Base-by-base conservation (phyloP, 2,113 vertebrate genomes). In the Toxotes chatareus region DNA sequence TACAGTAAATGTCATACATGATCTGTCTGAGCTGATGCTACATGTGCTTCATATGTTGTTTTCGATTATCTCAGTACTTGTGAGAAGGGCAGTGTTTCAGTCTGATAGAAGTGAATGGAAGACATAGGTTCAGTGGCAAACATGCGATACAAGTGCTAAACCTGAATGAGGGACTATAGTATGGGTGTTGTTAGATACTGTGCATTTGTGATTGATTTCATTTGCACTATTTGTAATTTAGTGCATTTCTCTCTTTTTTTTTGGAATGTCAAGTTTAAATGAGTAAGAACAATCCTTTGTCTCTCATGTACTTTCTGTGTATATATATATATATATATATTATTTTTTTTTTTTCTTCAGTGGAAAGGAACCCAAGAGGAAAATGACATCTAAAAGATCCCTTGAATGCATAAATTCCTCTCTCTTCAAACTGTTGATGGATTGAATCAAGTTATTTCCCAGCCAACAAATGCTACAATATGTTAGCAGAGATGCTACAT, bases 401-500 rank as follows among this genome's bases (percentile, higher is more conserved):
- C 49, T 88, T 85, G 88, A 90, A 90, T 93, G 91, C 91, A 91
- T 94, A 92, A 93, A 86, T 90, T 90, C 89, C 80, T 85, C 88
- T 89, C 80, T 91, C 82, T 84, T 88, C 86, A 62, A 89, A 92
- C 82, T 56, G 73, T 93, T 76, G 83, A 93, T 86, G 86, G 80
- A 89, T 80, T 86, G 81, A 87, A 85, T 93, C 78, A 81, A 88
- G 89, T 92, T 91, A 90, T 91, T 91, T 92, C 91, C 91, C 91
- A 88, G 93, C 94, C 94, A 95, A 95, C 93, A 93, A 94, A 94
- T 95, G 95, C 95, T 96, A 96, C 94, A 93, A 79, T 92, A 88
- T 92, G 91, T 95, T 95, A 95, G 95, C 94, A 95, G 93, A 94
- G 91, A 94, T 95, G 95, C 95, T 96, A 95, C 95, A 95, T 94